Evolutionary conservation across 2,888 invertebrate genomes (phyloP).

Genomic region (Ferrisia virgata): DNA sequence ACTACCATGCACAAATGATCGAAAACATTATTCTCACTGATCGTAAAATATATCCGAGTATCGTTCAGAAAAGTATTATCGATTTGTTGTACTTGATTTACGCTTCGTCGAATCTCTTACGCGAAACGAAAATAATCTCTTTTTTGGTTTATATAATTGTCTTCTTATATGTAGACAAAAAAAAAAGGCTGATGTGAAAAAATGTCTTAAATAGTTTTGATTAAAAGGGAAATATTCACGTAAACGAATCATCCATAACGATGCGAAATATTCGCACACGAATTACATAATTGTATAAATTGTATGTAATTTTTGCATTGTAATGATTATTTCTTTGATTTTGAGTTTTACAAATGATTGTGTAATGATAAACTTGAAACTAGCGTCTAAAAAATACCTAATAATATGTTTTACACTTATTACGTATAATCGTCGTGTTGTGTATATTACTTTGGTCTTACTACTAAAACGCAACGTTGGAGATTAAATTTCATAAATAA

Average conservation of each 20-base stretch:
- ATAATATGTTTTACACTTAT: neutral
- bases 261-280: conserved; percentile 2
- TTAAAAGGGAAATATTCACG: neutral
- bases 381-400: neutral
- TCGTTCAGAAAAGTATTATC: conserved; percentile 4
- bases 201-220: neutral
- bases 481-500: neutral
- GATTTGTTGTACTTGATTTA: conserved; percentile 25
- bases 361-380: neutral
- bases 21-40: neutral
- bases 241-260: conserved; percentile 29
- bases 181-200: conserved; percentile 8
- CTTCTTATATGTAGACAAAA: neutral
- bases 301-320: neutral
- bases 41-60: neutral
- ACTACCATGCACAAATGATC: too few species aligned
- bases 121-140: neutral
- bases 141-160: neutral
- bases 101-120: neutral
- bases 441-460: too few species aligned
- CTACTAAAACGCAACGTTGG: too few species aligned
- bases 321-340: neutral
- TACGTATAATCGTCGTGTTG: too few species aligned
- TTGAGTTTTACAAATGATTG: neutral
- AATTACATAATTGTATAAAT: conserved; percentile 19